A percentile compares a stretch with the other conserved stretches of the same genome.
Conservation (phyloP, 1,140 invertebrate genomes). For the Zaprionus taronus region DNA sequence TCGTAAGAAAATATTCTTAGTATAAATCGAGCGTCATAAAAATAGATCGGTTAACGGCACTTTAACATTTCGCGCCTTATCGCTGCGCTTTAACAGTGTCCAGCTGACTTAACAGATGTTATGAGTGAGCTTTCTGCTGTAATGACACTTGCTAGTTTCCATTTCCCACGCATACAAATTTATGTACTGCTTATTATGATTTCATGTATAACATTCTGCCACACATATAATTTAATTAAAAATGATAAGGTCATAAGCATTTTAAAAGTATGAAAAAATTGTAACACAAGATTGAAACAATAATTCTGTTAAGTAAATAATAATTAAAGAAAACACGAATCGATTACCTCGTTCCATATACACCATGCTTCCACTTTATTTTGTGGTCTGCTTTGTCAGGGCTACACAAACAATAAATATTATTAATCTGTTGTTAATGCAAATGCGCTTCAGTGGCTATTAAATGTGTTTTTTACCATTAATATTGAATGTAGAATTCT, state of each 20-base stretch:
- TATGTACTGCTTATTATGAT: too few relatives aligned
- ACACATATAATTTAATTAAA: too few relatives aligned
- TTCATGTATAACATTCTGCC: too few relatives aligned
- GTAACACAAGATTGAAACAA: too few relatives aligned
- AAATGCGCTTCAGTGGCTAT: too few relatives aligned
- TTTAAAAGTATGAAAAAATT: too few relatives aligned
- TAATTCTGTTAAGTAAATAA: too few relatives aligned
- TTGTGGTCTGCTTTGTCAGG: not conserved
- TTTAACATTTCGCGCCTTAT: slow-evolving; percentile 12
- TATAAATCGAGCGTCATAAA: slow-evolving; percentile 6
- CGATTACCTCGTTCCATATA: not conserved
- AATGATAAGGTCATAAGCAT: too few relatives aligned
- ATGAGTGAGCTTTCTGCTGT: not conserved
- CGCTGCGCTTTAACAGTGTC: not conserved
- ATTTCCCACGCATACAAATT: too few relatives aligned
- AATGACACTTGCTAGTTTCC: slow-evolving; percentile 9
- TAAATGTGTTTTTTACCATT: not conserved
- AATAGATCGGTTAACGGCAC: slow-evolving; percentile 14
- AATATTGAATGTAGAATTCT: not conserved
- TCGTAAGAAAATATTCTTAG: not conserved
- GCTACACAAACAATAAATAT: not conserved
- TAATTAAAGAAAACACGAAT: not conserved
- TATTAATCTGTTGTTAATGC: not conserved
- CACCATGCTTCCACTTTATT: slow-evolving; percentile 1
- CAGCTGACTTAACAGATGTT: slow-evolving; percentile 13